phyloP scores from a whole-genome alignment of 2,888 invertebrate genomes.

The Syrphus vitripennis region DNA sequence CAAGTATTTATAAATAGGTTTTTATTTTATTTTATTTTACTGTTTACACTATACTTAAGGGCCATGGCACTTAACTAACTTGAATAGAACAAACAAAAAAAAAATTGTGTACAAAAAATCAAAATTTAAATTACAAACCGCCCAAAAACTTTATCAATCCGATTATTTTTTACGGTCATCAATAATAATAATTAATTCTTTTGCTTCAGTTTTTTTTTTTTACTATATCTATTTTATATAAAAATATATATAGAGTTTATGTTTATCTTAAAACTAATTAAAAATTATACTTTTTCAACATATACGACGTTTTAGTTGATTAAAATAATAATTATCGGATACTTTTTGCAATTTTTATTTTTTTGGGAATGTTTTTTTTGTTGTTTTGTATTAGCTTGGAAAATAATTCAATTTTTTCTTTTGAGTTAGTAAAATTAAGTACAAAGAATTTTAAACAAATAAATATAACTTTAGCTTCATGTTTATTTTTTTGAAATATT shows the following conservation, averaged over 20 bases:
- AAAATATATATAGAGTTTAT: slow-evolving; percentile 59
- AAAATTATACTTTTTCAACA: slow-evolving; percentile 68
- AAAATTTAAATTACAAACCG: slow-evolving; percentile 14
- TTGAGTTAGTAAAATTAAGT: slow-evolving; percentile 54
- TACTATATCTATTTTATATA: slow-evolving; percentile 52
- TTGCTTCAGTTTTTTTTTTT: slow-evolving; percentile 17
- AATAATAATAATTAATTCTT: slow-evolving; percentile 1
- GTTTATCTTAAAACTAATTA: slow-evolving; percentile 67
- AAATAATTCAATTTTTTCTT: neutral
- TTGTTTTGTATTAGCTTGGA: neutral
- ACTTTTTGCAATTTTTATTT: neutral
- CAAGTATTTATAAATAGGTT: slow-evolving; percentile 48
- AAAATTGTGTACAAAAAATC: neutral
- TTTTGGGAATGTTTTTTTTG: slow-evolving; percentile 42
- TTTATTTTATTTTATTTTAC: slow-evolving; percentile 23
- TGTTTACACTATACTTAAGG: slow-evolving; percentile 54
- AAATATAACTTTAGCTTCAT: slow-evolving; percentile 40
- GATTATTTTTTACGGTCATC: slow-evolving; percentile 1
- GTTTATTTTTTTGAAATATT: neutral
- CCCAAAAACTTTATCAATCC: neutral
- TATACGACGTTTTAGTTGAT: slow-evolving; percentile 45
- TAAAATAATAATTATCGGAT: slow-evolving; percentile 24
- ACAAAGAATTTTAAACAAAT: slow-evolving; percentile 42
- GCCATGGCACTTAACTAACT: slow-evolving; percentile 69
- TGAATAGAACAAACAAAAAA: slow-evolving; percentile 44